A percentile compares a stretch with the other conserved stretches of the same genome.
Evolutionary conservation across 2,888 invertebrate species (phyloP).

Genomic region (Pilophorus perplexus): DNA sequence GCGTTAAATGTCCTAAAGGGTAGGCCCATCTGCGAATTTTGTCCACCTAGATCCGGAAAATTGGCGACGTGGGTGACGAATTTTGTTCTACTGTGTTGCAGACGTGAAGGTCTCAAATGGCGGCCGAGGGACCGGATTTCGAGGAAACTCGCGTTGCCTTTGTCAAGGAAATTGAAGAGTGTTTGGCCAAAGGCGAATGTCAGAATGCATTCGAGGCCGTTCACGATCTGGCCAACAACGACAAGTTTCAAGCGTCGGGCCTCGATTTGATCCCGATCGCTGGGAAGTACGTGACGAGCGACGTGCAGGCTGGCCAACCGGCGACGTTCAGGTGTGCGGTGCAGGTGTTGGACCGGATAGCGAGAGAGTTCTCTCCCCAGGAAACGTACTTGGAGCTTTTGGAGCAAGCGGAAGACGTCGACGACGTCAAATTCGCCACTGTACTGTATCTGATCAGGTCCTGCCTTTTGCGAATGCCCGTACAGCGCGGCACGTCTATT

Average conservation of each 20-base stretch:
- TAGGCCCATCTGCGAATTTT: too few species aligned
- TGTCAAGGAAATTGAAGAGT: slow-evolving; percentile 12
- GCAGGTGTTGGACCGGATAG: slow-evolving; percentile 16
- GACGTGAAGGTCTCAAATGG: slow-evolving; percentile 18
- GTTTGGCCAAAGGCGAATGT: neutral
- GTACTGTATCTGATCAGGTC: slow-evolving; percentile 12
- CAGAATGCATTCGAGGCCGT: neutral
- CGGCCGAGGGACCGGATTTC: neutral
- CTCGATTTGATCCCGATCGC: slow-evolving; percentile 8
- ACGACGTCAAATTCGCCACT: slow-evolving; percentile 27
- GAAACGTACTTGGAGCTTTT: slow-evolving; percentile 27
- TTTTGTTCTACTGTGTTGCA: slow-evolving; percentile 37
- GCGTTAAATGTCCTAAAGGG: too few species aligned
- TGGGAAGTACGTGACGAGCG: slow-evolving; percentile 8
- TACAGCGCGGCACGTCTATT: slow-evolving; percentile 18
- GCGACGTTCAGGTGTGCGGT: neutral
- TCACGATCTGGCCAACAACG: slow-evolving; percentile 14
- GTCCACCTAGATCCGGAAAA: too few species aligned
- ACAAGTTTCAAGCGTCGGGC: slow-evolving; percentile 10
- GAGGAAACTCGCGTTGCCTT: slow-evolving; percentile 18
- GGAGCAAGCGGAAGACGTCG: slow-evolving; percentile 14
- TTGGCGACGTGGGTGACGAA: too few species aligned
- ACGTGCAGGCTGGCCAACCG: neutral
- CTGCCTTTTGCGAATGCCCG: slow-evolving; percentile 23
- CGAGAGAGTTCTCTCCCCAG: slow-evolving; percentile 19